A percentile compares a stretch with the other conserved stretches of the same genome.
Evolutionary conservation across 2,888 invertebrate genomes (phyloP).

Genomic region (Nomada hirtipes): DNA sequence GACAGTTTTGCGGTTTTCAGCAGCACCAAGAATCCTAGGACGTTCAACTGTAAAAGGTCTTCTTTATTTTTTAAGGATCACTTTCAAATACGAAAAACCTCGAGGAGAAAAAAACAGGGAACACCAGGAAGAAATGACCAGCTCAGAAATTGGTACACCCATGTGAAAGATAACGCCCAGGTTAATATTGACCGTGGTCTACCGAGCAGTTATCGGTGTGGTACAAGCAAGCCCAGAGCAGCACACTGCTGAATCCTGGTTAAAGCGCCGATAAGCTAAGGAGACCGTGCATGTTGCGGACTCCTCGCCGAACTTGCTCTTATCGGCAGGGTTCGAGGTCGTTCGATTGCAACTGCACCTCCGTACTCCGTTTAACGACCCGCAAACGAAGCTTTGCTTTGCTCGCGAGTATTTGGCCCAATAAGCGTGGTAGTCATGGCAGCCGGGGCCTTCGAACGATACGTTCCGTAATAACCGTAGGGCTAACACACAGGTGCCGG

Average conservation of each 20-base stretch:
- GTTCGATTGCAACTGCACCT: conserved; percentile 20
- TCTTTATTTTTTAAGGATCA: too few relatives aligned
- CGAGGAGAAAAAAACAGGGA: too few relatives aligned
- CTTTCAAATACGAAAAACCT: too few relatives aligned
- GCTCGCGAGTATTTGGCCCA: conserved; percentile 21
- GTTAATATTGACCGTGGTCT: conserved; percentile 12
- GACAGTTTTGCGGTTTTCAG: not conserved
- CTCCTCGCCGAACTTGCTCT: conserved; percentile 36
- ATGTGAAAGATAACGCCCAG: conserved; percentile 4
- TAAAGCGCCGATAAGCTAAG: conserved; percentile 42
- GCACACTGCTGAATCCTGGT: conserved; percentile 11
- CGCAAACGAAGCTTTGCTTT: conserved; percentile 33
- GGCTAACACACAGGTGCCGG: conserved; percentile 42
- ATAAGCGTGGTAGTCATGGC: conserved; percentile 31
- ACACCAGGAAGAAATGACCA: not conserved
- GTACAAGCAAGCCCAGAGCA: not conserved
- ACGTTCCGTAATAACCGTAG: conserved; percentile 45
- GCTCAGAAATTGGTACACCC: too few relatives aligned
- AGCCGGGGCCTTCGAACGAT: conserved; percentile 21
- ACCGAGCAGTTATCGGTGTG: conserved; percentile 6
- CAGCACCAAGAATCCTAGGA: too few relatives aligned
- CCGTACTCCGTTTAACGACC: conserved; percentile 23
- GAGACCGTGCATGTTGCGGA: conserved; percentile 1
- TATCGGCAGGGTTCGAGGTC: conserved; percentile 31
- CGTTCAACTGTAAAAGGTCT: not conserved